phyloP scores from a whole-genome alignment of 2,797 vertebrate genomes.

The Antrozous pallidus region DNA sequence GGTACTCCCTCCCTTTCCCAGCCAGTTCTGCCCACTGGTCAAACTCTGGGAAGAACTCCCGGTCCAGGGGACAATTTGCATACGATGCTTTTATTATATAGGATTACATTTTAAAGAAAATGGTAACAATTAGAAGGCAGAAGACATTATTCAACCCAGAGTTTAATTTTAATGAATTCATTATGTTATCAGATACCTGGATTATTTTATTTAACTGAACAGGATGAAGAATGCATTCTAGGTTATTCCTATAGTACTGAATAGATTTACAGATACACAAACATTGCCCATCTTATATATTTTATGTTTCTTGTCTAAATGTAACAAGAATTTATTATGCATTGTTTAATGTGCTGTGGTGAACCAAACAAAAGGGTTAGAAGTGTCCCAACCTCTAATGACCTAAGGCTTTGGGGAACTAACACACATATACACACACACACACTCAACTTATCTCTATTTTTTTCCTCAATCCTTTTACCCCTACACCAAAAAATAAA shows the following conservation, averaged over 20 bases:
- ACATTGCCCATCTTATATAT: background rate
- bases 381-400: background rate
- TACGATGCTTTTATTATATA: no score
- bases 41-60: no score
- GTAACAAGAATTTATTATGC: background rate
- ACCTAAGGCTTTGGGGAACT: background rate
- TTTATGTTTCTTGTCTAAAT: background rate
- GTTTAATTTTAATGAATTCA: background rate
- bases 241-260: background rate
- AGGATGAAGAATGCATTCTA: background rate
- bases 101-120: constrained; percentile 31
- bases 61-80: no score
- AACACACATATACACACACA: background rate
- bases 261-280: background rate
- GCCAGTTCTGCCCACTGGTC: no score
- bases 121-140: background rate
- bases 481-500: background rate
- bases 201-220: constrained; percentile 36
- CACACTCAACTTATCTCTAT: background rate
- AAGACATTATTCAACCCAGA: constrained; percentile 13
- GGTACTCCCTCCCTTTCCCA: no score
- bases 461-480: background rate
- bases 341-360: background rate
- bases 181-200: background rate
- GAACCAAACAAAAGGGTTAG: constrained; percentile 1